These are phyloP conservation scores for Hyles vespertilio DNA, from an alignment of 1,140 invertebrate species.

Conservation along the genomic window DNA sequence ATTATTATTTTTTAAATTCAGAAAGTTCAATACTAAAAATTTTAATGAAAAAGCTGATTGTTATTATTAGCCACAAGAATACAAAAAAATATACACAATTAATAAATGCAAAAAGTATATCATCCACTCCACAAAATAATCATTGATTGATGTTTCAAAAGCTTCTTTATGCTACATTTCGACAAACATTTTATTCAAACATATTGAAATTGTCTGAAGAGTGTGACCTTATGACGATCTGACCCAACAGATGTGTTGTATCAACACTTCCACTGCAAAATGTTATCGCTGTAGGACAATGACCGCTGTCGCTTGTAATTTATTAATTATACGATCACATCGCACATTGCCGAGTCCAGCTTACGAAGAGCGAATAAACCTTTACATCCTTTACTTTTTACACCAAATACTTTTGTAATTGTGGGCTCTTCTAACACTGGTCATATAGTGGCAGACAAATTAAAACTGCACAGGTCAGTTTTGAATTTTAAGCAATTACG, in stretches of 20 bases:
- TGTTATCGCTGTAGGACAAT: slow-evolving; percentile 61
- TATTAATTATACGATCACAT: slow-evolving; percentile 68
- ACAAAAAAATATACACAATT: too few species aligned
- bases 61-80: too few species aligned
- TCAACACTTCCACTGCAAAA: slow-evolving; percentile 51
- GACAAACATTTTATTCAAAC: too few species aligned
- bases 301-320: slow-evolving; percentile 62
- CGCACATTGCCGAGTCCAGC: slow-evolving; percentile 44
- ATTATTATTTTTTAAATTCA: too few species aligned
- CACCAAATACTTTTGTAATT: slow-evolving; percentile 10
- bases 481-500: slow-evolving; percentile 10
- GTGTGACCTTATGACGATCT: slow-evolving; percentile 55
- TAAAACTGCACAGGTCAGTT: slow-evolving; percentile 44
- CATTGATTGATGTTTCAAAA: too few species aligned
- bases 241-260: slow-evolving; percentile 61
- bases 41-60: too few species aligned
- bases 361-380: slow-evolving; percentile 29
- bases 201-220: slow-evolving; percentile 38
- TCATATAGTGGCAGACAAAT: slow-evolving; percentile 32
- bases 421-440: slow-evolving; percentile 25
- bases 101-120: too few species aligned
- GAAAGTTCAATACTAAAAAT: too few species aligned
- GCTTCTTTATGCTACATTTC: too few species aligned
- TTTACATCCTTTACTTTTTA: slow-evolving; percentile 12
- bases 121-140: too few species aligned